Evolutionary conservation across 2,797 vertebrate species (phyloP).

Genomic region (Agapornis canus): DNA sequence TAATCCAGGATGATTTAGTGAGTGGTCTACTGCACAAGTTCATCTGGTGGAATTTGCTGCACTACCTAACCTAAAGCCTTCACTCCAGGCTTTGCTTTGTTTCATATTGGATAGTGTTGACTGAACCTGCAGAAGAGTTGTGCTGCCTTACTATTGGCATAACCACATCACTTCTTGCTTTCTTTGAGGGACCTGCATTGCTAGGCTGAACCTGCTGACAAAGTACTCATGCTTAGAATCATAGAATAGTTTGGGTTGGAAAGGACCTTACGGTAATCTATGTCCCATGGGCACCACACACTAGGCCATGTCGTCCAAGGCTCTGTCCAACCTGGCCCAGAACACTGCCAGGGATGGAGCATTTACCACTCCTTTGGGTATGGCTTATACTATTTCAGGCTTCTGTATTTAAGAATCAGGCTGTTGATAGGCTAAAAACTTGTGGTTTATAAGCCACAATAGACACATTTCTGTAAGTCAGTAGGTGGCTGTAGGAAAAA

Average conservation of each 20-base stretch:
- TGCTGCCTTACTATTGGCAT: rapidly evolving
- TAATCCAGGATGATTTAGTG: not conserved
- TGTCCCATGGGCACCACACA: not conserved
- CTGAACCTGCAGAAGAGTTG: not conserved
- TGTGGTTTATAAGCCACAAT: rapidly evolving
- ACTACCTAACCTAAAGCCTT: rapidly evolving
- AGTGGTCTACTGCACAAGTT: not conserved
- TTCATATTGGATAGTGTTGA: rapidly evolving
- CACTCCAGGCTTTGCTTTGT: not conserved
- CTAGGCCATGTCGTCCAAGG: not conserved
- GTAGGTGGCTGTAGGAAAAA: rapidly evolving
- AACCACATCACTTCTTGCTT: not conserved
- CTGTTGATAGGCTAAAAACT: not conserved
- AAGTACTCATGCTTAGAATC: rapidly evolving
- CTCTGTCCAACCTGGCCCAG: not conserved
- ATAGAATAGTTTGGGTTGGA: not conserved
- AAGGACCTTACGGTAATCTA: not conserved
- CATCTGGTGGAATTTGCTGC: not conserved
- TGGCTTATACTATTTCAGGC: too few species aligned
- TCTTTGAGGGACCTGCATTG: not conserved
- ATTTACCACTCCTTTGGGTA: not conserved
- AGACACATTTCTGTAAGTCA: not conserved
- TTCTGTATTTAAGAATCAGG: not conserved
- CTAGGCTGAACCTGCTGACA: not conserved
- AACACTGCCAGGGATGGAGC: not conserved